Conservation (phyloP, 2,113 vertebrate genomes). For the Peromyscus maniculatus region DNA sequence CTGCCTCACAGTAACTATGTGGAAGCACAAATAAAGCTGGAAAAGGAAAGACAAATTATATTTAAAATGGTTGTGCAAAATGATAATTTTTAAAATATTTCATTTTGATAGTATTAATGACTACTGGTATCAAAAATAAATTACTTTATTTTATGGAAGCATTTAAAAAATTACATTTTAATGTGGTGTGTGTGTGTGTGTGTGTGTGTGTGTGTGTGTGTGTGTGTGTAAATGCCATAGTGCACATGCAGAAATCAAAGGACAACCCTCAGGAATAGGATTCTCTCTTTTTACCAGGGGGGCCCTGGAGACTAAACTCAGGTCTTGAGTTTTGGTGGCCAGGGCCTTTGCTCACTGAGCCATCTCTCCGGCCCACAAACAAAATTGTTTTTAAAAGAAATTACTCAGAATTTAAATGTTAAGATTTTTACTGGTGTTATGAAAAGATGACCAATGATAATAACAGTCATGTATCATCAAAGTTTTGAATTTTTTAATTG, state of each 20-base stretch:
- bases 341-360: not conserved
- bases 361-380: not conserved
- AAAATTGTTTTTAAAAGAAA: not conserved
- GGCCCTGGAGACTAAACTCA: not conserved
- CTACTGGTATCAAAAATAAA: constrained; percentile 28
- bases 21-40: not conserved
- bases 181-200: not conserved
- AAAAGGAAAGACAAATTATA: not conserved
- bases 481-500: not conserved
- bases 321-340: not conserved
- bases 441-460: not conserved
- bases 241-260: not conserved
- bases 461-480: not conserved
- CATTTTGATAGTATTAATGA: not conserved
- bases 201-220: not conserved
- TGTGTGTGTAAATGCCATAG: not conserved
- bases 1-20: not conserved
- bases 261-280: not conserved
- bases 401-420: constrained; percentile 11
- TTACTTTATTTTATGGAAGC: constrained; percentile 15
- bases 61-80: not conserved
- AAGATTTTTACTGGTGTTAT: not conserved
- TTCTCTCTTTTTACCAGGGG: not conserved
- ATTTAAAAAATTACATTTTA: not conserved
- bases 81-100: constrained; percentile 24